Conservation (phyloP, 2,888 invertebrate genomes). For the Itoplectis maculator region DNA sequence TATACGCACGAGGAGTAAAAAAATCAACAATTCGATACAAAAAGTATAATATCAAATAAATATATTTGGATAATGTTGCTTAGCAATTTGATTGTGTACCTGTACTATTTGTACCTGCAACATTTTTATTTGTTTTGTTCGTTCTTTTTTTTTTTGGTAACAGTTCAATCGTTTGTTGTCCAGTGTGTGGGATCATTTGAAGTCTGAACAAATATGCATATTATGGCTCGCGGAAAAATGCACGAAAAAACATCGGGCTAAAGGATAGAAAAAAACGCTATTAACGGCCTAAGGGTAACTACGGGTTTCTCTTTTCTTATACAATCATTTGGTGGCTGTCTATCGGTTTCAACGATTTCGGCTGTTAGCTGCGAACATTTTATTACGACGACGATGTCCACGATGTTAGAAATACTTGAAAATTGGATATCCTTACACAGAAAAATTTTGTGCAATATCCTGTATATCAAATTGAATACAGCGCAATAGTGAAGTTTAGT, state of each 20-base stretch:
- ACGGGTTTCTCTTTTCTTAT: constrained; percentile 47
- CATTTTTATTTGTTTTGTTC: constrained; percentile 17
- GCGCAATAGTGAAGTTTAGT: too few species aligned
- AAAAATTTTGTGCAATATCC: too few species aligned
- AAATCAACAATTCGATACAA: constrained; percentile 10
- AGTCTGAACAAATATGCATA: constrained; percentile 26
- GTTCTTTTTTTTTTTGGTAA: constrained; percentile 46
- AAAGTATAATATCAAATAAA: constrained; percentile 62
- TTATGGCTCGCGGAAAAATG: constrained; percentile 23
- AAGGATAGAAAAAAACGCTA: constrained; percentile 21
- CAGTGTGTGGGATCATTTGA: constrained; percentile 17
- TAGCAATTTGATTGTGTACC: constrained; percentile 47
- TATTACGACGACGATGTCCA: constrained; percentile 11
- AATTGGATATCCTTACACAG: too few species aligned
- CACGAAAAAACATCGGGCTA: constrained; percentile 13
- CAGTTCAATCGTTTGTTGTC: constrained; percentile 41
- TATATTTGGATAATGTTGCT: constrained; percentile 62
- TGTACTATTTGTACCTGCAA: constrained; percentile 46
- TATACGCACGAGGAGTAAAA: background rate
- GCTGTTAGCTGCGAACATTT: constrained; percentile 21
- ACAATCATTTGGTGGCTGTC: constrained; percentile 47
- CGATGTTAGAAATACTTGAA: too few species aligned
- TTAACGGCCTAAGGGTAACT: constrained; percentile 60
- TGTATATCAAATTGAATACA: too few species aligned
- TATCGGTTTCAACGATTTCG: constrained; percentile 30